These are phyloP conservation scores for Cryptotis parvus DNA, from an alignment of 2,113 vertebrate genomes.

Conservation along the genomic window DNA sequence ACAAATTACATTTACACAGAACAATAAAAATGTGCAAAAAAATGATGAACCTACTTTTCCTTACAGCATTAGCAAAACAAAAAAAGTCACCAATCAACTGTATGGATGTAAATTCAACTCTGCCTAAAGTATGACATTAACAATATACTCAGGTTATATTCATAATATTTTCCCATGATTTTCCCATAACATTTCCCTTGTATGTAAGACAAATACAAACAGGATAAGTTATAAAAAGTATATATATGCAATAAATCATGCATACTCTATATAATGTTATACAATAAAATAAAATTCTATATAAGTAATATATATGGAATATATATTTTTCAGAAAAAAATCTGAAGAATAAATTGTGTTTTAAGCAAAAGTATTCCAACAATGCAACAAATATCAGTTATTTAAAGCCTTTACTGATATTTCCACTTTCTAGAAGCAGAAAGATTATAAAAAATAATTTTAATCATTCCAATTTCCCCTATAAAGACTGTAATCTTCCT, in stretches of 20 bases:
- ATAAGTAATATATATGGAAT: neutral
- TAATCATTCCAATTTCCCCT: neutral
- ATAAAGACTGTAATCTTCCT: constrained; percentile 24
- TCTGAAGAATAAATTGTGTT: constrained; percentile 53
- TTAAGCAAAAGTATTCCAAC: constrained; percentile 1
- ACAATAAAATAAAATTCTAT: neutral
- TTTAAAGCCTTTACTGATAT: neutral
- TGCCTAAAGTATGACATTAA: constrained; percentile 86
- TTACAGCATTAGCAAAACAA: constrained; percentile 83
- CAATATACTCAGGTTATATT: constrained; percentile 73
- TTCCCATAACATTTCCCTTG: neutral
- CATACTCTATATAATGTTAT: neutral
- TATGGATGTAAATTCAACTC: constrained; percentile 85
- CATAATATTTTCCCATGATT: constrained; percentile 64
- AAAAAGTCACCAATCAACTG: constrained; percentile 83
- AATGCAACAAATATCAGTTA: neutral
- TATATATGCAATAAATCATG: neutral
- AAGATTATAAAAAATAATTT: constrained; percentile 23
- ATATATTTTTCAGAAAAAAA: constrained; percentile 56
- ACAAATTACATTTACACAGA: constrained; percentile 95
- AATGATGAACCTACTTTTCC: constrained; percentile 87
- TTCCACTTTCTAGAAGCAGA: constrained; percentile 47
- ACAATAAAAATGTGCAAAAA: constrained; percentile 91
- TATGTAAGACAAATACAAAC: neutral
- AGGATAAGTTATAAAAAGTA: neutral